Evolutionary conservation across 2,113 vertebrate species (phyloP).

Genomic region (Thalassarche chlororhynchos): DNA sequence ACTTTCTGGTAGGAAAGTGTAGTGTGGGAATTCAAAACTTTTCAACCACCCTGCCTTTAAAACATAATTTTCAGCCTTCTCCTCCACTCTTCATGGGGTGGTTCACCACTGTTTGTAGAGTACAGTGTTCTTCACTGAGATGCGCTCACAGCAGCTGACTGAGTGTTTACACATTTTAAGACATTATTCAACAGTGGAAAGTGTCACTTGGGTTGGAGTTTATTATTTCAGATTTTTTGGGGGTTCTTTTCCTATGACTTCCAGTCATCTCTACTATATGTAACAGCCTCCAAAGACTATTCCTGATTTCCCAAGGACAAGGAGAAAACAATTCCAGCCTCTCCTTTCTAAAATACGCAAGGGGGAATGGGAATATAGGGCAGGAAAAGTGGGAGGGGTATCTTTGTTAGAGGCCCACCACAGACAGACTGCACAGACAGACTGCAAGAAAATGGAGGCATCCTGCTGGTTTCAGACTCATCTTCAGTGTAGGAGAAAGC

Average conservation of each 20-base stretch:
- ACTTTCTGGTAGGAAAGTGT: not conserved
- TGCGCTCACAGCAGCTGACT: not conserved
- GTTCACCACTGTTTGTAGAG: not conserved
- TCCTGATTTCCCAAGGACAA: not conserved
- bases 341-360: not conserved
- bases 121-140: not conserved
- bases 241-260: not conserved
- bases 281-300: not conserved
- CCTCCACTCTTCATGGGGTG: not conserved
- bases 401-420: not conserved
- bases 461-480: not conserved
- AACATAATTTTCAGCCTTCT: not conserved
- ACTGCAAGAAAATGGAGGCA: not conserved
- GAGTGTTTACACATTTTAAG: not conserved
- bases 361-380: not conserved
- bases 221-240: not conserved
- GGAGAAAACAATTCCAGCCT: not conserved
- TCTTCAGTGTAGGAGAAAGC: not conserved
- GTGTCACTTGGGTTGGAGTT: not conserved
- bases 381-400: not conserved
- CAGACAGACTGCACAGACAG: not conserved
- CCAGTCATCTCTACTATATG: not conserved
- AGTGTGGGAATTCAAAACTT: not conserved
- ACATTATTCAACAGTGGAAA: not conserved
- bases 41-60: not conserved